These are phyloP conservation scores for Hydriomena furcata DNA, from an alignment of 2,888 invertebrate genomes.

Conservation along the genomic window DNA sequence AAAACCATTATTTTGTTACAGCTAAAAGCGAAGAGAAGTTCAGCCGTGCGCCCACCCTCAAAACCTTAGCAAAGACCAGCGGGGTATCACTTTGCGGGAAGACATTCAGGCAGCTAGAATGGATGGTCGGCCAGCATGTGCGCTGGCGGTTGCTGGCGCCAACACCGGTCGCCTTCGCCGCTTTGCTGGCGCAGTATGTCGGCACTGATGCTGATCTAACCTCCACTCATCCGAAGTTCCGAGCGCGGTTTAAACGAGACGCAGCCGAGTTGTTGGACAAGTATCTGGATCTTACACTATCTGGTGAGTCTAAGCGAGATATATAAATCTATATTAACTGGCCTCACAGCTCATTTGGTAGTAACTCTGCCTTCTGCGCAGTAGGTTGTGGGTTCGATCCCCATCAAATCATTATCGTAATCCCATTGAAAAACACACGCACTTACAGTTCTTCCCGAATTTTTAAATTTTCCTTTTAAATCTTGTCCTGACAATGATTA, in stretches of 20 bases:
- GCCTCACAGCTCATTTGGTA: no score
- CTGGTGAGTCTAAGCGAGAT: slow-evolving; percentile 70
- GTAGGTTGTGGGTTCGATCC: no score
- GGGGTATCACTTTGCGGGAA: slow-evolving; percentile 68
- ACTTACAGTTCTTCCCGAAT: no score
- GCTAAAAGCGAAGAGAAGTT: slow-evolving; percentile 76
- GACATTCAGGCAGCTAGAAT: slow-evolving; percentile 72
- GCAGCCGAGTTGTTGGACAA: slow-evolving; percentile 64
- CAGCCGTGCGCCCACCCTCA: slow-evolving; percentile 67
- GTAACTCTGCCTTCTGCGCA: no score
- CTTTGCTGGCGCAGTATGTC: slow-evolving; percentile 65
- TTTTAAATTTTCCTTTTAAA: no score
- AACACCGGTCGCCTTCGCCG: slow-evolving; percentile 70
- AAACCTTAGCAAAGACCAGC: slow-evolving; percentile 62
- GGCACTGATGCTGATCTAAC: slow-evolving; percentile 68
- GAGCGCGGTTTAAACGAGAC: slow-evolving; percentile 66
- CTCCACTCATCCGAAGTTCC: slow-evolving; percentile 68
- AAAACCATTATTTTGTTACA: slow-evolving; percentile 40
- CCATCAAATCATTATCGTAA: no score
- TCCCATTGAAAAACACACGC: no score
- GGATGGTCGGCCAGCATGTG: slow-evolving; percentile 77
- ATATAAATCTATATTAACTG: no score
- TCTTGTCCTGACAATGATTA: no score
- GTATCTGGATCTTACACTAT: slow-evolving; percentile 71
- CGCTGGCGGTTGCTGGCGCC: slow-evolving; percentile 70